phyloP scores from a whole-genome alignment of 2,113 vertebrate genomes.

The Arvicanthis niloticus region DNA sequence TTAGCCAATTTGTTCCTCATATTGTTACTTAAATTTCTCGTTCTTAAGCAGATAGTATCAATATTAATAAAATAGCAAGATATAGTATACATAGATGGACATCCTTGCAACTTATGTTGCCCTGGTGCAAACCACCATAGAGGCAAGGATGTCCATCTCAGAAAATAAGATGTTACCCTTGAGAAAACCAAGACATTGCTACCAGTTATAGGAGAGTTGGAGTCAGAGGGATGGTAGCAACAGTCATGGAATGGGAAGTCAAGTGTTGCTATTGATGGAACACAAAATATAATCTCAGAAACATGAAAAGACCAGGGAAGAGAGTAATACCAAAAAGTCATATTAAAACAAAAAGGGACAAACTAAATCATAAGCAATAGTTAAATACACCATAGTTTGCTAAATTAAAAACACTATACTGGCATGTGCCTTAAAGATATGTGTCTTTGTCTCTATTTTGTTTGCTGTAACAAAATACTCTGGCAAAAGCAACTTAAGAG shows the following conservation, averaged over 20 bases:
- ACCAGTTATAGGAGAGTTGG: background rate
- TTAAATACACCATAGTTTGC: background rate
- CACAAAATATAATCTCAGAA: background rate
- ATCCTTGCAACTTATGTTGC: no score
- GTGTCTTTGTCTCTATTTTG: background rate
- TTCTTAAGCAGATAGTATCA: background rate
- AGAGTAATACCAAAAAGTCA: background rate
- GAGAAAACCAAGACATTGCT: background rate
- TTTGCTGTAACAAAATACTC: background rate
- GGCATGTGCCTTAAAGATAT: background rate
- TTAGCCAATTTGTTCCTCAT: background rate
- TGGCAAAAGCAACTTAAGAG: background rate
- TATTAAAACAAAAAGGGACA: background rate
- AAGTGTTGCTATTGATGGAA: background rate
- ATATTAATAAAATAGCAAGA: background rate
- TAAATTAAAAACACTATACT: background rate
- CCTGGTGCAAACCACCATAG: no score
- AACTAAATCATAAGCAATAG: background rate
- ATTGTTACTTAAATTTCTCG: background rate
- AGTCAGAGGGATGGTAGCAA: background rate
- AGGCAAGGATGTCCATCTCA: no score
- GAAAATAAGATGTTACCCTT: background rate
- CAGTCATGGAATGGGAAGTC: background rate
- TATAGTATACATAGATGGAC: no score
- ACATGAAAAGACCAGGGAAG: background rate